These are phyloP conservation scores for Butorides virescens DNA, from an alignment of 2,113 vertebrate genomes.

Conservation along the genomic window DNA sequence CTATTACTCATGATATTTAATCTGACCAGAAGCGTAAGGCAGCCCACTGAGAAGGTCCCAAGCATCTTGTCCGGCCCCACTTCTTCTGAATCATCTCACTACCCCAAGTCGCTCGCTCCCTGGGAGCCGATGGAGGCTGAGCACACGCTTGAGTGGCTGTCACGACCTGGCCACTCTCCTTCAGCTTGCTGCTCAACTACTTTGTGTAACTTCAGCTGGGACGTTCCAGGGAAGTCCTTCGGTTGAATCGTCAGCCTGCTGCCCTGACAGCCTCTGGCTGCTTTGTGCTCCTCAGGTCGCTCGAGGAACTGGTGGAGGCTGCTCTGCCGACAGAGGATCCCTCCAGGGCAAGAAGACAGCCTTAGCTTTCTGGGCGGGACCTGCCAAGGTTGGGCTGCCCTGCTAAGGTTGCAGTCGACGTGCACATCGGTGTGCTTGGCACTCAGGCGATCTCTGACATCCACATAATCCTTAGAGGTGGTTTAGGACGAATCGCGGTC, in stretches of 20 bases:
- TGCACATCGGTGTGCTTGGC: accelerated
- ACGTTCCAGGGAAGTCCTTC: background rate
- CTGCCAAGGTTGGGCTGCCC: background rate
- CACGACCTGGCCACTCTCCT: accelerated
- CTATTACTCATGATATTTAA: background rate
- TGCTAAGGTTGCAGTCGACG: background rate
- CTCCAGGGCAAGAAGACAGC: background rate
- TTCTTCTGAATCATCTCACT: background rate
- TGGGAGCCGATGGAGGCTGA: background rate
- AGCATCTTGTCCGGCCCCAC: background rate
- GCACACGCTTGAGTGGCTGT: background rate
- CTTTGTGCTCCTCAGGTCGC: background rate
- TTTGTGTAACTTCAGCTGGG: background rate
- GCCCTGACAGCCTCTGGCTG: background rate
- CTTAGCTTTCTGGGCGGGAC: background rate
- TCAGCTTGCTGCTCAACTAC: background rate
- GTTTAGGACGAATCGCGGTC: accelerated
- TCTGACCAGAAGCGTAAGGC: background rate
- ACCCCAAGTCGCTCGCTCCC: background rate
- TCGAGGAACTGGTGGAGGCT: background rate
- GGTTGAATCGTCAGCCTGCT: background rate
- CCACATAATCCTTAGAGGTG: accelerated
- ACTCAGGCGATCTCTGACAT: background rate
- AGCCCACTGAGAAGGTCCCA: background rate
- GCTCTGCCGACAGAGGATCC: accelerated